phyloP scores from a whole-genome alignment of 2,888 invertebrate genomes.

The Dicycla oo region DNA sequence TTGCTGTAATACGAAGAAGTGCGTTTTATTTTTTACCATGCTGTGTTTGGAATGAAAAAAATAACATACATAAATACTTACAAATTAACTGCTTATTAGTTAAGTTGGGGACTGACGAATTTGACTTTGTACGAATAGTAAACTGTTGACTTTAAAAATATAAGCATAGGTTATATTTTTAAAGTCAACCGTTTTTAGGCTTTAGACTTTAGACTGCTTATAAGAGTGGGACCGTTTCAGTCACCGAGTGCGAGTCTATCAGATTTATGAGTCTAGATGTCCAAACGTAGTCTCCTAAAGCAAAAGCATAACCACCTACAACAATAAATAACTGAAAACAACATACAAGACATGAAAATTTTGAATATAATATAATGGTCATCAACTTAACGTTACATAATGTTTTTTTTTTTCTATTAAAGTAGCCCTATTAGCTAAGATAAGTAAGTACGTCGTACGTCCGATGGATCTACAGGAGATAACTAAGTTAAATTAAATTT shows the following conservation, averaged over 20 bases:
- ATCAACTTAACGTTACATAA: not conserved
- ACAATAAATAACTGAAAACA: too few relatives aligned
- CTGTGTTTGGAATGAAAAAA: constrained; percentile 52
- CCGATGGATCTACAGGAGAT: constrained; percentile 31
- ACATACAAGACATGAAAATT: not conserved
- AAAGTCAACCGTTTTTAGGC: too few relatives aligned
- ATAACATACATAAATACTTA: constrained; percentile 12
- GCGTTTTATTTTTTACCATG: constrained; percentile 42
- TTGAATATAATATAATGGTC: too few relatives aligned
- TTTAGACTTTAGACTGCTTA: too few relatives aligned
- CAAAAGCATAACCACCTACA: not conserved
- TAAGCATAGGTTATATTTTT: too few relatives aligned
- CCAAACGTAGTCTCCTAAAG: not conserved
- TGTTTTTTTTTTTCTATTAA: not conserved
- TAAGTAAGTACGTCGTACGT: not conserved
- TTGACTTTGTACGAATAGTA: not conserved
- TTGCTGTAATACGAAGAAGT: constrained; percentile 56
- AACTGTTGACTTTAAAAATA: not conserved
- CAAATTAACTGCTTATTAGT: constrained; percentile 47
- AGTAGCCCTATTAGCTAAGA: not conserved
- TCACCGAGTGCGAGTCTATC: too few relatives aligned
- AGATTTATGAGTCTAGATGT: not conserved
- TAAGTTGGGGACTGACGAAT: constrained; percentile 1
- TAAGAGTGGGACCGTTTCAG: too few relatives aligned
- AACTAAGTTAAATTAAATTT: constrained; percentile 46